Evolutionary conservation across 2,888 invertebrate genomes (phyloP).

Genomic region (Glyphotaelius pellucidus): DNA sequence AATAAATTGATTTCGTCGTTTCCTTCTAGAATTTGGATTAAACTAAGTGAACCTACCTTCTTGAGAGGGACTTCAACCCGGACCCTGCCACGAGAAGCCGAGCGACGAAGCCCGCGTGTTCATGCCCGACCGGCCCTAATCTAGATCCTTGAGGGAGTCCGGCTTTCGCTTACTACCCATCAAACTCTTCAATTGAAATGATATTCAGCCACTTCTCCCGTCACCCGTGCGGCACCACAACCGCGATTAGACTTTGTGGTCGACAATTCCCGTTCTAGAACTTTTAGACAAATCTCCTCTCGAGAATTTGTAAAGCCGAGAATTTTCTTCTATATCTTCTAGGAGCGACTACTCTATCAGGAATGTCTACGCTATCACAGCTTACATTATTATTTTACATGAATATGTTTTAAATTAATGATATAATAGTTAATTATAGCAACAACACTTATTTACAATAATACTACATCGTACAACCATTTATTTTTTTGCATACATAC

Average conservation of each 20-base stretch:
- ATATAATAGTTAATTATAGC: constrained; percentile 23
- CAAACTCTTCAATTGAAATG: constrained; percentile 35
- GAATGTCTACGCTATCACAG: background rate
- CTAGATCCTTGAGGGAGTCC: background rate
- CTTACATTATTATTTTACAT: background rate
- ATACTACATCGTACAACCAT: background rate
- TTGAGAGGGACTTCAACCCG: constrained; percentile 26
- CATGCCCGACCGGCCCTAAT: background rate
- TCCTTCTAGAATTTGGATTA: constrained; percentile 5
- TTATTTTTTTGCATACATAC: constrained; percentile 27
- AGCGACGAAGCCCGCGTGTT: background rate
- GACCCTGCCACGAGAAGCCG: background rate
- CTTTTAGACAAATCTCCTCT: no score
- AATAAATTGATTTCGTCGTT: background rate
- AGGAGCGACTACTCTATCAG: background rate
- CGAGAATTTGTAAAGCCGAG: background rate
- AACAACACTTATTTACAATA: constrained; percentile 19
- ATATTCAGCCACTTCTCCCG: no score
- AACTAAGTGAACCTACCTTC: background rate
- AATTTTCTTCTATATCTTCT: background rate
- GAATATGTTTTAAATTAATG: constrained; percentile 10
- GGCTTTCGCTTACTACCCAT: background rate
- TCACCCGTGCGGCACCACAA: background rate
- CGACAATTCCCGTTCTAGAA: background rate
- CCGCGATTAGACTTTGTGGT: background rate